A percentile compares a stretch with the other conserved stretches of the same genome.
Evolutionary conservation across 1,140 invertebrate species (phyloP).

Genomic region (Penaeus japonicus): DNA sequence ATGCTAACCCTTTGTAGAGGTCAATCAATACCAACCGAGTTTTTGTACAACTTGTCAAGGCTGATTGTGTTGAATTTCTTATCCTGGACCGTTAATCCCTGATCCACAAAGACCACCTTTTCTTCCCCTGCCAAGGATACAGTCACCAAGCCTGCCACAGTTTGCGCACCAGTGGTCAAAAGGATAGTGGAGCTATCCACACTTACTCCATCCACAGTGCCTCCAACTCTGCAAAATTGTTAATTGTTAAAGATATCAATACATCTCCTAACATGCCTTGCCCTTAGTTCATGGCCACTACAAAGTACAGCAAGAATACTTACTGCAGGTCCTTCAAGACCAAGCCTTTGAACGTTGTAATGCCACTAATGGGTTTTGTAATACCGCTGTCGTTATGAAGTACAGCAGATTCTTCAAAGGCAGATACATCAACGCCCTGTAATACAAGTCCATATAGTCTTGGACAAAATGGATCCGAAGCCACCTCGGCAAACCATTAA

Average conservation of each 20-base stretch:
- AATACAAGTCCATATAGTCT: neutral
- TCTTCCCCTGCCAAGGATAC: neutral
- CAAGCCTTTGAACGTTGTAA: conserved; percentile 4
- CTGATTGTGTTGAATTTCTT: neutral
- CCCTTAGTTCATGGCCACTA: too few relatives aligned
- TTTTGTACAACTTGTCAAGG: neutral
- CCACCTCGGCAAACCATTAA: too few relatives aligned
- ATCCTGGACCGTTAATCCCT: neutral
- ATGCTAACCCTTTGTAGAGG: too few relatives aligned
- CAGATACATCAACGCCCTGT: conserved; percentile 29
- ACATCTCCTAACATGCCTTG: too few relatives aligned
- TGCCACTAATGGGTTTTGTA: neutral
- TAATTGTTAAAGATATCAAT: neutral
- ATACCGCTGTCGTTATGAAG: neutral
- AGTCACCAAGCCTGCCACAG: neutral
- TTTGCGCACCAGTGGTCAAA: neutral
- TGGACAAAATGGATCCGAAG: too few relatives aligned
- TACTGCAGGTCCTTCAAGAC: neutral
- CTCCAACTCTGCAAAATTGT: neutral
- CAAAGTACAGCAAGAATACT: too few relatives aligned
- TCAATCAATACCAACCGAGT: conserved; percentile 1
- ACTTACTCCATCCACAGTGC: conserved; percentile 12
- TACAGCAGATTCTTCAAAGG: neutral
- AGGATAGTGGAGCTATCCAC: neutral
- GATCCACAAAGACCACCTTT: neutral